These are phyloP conservation scores for Drosophila fungiperda DNA, from an alignment of 2,888 invertebrate species.

Conservation along the genomic window DNA sequence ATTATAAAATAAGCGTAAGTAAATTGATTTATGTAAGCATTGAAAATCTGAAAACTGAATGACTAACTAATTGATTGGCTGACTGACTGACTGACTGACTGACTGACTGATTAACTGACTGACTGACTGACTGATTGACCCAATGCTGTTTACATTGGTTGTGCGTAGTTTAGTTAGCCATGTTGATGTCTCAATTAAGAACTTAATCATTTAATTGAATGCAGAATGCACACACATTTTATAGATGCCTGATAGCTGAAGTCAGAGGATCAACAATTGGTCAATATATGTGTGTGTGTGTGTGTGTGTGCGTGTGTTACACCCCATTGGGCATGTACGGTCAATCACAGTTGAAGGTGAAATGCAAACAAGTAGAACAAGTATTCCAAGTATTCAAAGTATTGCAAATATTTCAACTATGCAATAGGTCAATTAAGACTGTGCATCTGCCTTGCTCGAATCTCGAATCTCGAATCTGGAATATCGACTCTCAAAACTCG, in stretches of 20 bases:
- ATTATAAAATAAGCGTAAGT: constrained; percentile 76
- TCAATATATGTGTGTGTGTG: constrained; percentile 17
- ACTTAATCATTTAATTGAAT: constrained; percentile 73
- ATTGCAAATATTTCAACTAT: constrained; percentile 35
- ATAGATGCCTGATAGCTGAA: constrained; percentile 27
- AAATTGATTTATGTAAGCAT: constrained; percentile 74
- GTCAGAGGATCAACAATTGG: constrained; percentile 46
- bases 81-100: constrained; percentile 22
- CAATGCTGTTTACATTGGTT: constrained; percentile 26
- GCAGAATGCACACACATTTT: constrained; percentile 55
- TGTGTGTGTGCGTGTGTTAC: constrained; percentile 5
- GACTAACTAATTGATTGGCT: not conserved
- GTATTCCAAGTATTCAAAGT: constrained; percentile 36
- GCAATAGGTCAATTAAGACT: constrained; percentile 30
- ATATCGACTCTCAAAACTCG: too few species aligned
- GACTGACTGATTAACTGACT: constrained; percentile 22
- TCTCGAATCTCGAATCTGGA: not conserved
- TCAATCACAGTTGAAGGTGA: constrained; percentile 65
- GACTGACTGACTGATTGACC: constrained; percentile 27
- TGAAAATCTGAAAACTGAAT: constrained; percentile 48
- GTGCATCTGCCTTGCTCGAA: not conserved
- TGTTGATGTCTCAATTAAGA: constrained; percentile 67
- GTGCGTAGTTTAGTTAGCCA: constrained; percentile 54
- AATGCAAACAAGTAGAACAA: constrained; percentile 40
- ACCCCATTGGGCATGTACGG: constrained; percentile 30